These are phyloP conservation scores for Nomada fucata DNA, from an alignment of 2,888 invertebrate genomes.

Conservation along the genomic window DNA sequence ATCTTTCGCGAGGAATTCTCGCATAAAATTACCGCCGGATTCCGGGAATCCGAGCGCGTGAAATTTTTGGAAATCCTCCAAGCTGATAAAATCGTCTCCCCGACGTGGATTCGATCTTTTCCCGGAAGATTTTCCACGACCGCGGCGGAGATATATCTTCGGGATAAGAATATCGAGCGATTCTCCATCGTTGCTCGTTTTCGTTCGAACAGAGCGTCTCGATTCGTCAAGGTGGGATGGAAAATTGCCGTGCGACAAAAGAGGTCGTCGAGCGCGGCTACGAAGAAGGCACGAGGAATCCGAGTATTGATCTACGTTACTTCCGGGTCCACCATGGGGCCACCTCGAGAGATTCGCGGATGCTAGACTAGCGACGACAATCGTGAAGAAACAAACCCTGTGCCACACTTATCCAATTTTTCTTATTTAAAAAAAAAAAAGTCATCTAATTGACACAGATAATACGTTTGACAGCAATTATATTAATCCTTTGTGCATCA, in stretches of 20 bases:
- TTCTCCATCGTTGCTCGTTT: constrained; percentile 3
- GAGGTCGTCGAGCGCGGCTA: constrained; percentile 5
- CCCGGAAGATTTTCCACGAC: not conserved
- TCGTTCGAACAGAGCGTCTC: constrained; percentile 2
- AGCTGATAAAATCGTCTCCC: not conserved
- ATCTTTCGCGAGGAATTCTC: not conserved
- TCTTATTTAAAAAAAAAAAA: too few species aligned
- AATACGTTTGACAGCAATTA: too few species aligned
- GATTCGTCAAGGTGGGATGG: constrained; percentile 36
- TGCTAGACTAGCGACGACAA: constrained; percentile 17
- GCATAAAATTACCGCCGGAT: not conserved
- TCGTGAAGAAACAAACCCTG: not conserved
- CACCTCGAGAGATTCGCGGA: constrained; percentile 24
- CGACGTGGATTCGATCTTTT: not conserved
- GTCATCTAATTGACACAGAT: too few species aligned
- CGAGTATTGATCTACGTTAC: constrained; percentile 59
- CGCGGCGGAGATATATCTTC: not conserved
- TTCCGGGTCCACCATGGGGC: constrained; percentile 26
- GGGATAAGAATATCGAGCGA: not conserved
- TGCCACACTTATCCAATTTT: too few species aligned
- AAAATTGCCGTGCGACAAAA: constrained; percentile 33
- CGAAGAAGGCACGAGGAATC: constrained; percentile 24
- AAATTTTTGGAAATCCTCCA: constrained; percentile 26
- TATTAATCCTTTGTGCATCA: too few species aligned
- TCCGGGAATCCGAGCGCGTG: not conserved